A percentile compares a stretch with the other conserved stretches of the same genome.
These are phyloP conservation scores for Castor canadensis DNA, from an alignment of 2,113 vertebrate species.

Conservation along the genomic window DNA sequence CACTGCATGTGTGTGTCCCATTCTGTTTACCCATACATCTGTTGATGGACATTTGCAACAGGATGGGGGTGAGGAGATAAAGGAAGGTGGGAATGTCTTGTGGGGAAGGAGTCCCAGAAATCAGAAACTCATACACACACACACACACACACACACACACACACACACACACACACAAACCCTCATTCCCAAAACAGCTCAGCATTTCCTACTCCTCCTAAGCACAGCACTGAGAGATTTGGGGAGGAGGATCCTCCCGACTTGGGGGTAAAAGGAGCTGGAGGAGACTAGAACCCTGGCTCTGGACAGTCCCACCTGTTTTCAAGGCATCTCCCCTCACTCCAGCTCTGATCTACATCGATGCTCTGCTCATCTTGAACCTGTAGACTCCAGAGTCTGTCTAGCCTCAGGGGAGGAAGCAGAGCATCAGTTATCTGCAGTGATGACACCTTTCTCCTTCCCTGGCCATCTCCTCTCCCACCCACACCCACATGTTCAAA, in stretches of 20 bases:
- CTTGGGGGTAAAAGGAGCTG: neutral
- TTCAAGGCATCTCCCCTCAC: neutral
- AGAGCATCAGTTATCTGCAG: neutral
- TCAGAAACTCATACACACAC: too few species aligned
- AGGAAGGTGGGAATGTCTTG: too few species aligned
- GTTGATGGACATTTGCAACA: too few species aligned
- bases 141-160: too few species aligned
- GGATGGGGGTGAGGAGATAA: too few species aligned
- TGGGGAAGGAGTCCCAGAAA: too few species aligned
- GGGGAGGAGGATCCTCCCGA: too few species aligned
- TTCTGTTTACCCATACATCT: too few species aligned
- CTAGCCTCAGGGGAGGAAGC: neutral
- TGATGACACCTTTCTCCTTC: neutral
- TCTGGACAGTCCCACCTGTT: neutral
- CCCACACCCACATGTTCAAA: neutral
- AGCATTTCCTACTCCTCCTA: neutral
- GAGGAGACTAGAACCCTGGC: neutral
- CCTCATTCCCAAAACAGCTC: neutral
- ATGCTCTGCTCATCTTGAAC: neutral
- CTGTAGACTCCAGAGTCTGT: neutral
- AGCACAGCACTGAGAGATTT: neutral
- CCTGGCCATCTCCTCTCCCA: accelerated
- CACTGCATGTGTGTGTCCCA: too few species aligned
- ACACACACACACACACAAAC: too few species aligned
- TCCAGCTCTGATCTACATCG: neutral